A percentile compares a stretch with the other conserved stretches of the same genome.
Evolutionary conservation across 2,888 invertebrate genomes (phyloP).

Genomic region (Dasysyrphus albostriatus): DNA sequence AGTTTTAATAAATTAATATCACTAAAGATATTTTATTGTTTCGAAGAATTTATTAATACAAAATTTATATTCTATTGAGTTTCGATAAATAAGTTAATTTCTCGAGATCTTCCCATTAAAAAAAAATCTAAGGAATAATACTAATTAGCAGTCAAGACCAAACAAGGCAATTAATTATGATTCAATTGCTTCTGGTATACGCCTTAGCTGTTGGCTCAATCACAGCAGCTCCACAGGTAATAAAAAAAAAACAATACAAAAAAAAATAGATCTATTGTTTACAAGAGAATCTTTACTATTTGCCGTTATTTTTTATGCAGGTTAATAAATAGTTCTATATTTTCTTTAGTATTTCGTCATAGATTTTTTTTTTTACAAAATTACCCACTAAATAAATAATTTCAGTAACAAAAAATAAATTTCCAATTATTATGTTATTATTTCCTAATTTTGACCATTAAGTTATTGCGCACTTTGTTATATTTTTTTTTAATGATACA

Average conservation of each 20-base stretch:
- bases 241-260: too few relatives aligned
- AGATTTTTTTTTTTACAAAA: background rate
- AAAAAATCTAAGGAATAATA: background rate
- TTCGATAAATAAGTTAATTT: conserved; percentile 23
- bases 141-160: background rate
- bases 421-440: background rate
- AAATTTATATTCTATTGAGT: conserved; percentile 7
- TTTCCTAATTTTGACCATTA: background rate
- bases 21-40: conserved; percentile 22
- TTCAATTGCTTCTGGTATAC: conserved; percentile 53
- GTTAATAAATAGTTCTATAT: background rate
- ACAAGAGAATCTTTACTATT: background rate
- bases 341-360: background rate
- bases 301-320: background rate
- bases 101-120: background rate
- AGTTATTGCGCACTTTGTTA: background rate
- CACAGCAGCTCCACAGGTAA: conserved; percentile 61
- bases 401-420: background rate
- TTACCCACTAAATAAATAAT: background rate
- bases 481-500: background rate
- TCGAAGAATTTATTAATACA: background rate
- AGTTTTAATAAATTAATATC: background rate
- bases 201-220: conserved; percentile 54
- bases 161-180: conserved; percentile 50
- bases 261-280: conserved; percentile 6